These are phyloP conservation scores for Apostichopus japonicus DNA, from an alignment of 35 echinoderm and acorn worm species.

Conservation along the genomic window DNA sequence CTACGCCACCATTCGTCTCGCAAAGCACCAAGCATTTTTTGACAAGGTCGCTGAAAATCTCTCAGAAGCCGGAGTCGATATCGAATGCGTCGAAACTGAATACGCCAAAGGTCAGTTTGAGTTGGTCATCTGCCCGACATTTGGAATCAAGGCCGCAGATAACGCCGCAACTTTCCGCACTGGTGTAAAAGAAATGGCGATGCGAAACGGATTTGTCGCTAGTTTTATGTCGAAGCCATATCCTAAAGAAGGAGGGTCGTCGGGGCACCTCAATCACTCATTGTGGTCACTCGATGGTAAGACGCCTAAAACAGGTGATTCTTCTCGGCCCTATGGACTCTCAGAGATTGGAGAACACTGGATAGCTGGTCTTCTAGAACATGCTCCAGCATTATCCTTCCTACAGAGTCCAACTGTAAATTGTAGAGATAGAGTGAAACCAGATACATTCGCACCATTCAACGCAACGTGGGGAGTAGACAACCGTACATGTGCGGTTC, in stretches of 20 bases:
- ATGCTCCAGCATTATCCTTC: slow-evolving; percentile 62
- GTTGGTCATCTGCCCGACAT: slow-evolving; percentile 3
- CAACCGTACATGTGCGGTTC: slow-evolving; percentile 61
- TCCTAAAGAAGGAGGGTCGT: slow-evolving; percentile 8
- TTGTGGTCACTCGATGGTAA: slow-evolving; percentile 61
- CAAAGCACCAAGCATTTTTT: slow-evolving; percentile 56
- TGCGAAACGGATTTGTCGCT: slow-evolving; percentile 31
- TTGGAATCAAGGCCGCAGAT: slow-evolving; percentile 48
- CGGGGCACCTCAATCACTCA: slow-evolving; percentile 64
- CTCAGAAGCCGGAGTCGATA: slow-evolving; percentile 60
- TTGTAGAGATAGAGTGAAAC: slow-evolving; percentile 42
- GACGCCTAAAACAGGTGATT: slow-evolving; percentile 33
- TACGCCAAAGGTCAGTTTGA: slow-evolving; percentile 52
- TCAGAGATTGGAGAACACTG: slow-evolving; percentile 63
- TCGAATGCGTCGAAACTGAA: slow-evolving; percentile 58
- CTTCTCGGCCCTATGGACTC: neutral
- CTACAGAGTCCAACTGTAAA: slow-evolving; percentile 54
- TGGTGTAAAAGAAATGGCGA: slow-evolving; percentile 47
- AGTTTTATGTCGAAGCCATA: slow-evolving; percentile 59
- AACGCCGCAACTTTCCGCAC: slow-evolving; percentile 29
- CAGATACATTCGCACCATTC: slow-evolving; percentile 60
- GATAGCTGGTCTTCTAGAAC: slow-evolving; percentile 67
- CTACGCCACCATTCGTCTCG: slow-evolving; percentile 69
- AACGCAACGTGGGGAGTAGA: slow-evolving; percentile 69
- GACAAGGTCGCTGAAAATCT: slow-evolving; percentile 30